A percentile compares a stretch with the other conserved stretches of the same genome.
Conservation (phyloP, 2,113 vertebrate species). For the Zosterops japonicus region DNA sequence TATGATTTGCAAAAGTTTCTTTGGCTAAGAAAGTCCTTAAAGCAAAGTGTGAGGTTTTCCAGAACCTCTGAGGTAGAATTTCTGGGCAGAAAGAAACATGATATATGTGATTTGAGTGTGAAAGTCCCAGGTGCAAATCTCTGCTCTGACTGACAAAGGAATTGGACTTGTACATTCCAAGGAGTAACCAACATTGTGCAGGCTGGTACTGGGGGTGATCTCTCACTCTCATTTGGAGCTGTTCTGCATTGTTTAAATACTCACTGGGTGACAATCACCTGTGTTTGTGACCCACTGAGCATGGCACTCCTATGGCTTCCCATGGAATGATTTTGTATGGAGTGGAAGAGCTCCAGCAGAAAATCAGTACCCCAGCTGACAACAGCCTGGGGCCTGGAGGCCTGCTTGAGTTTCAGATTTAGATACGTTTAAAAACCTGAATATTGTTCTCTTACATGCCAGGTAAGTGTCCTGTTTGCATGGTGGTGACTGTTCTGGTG, state of each 20-base stretch:
- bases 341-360: neutral
- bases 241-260: neutral
- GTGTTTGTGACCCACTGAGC: neutral
- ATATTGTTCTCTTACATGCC: neutral
- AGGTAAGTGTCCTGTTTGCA: slow-evolving; percentile 23
- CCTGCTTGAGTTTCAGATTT: neutral
- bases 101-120: accelerated
- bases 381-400: neutral
- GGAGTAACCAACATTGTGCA: neutral
- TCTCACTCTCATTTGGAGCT: slow-evolving; percentile 23
- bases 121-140: neutral
- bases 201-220: neutral
- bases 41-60: neutral
- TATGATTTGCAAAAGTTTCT: neutral
- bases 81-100: neutral
- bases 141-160: neutral
- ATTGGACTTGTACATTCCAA: neutral
- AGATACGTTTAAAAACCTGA: neutral
- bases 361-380: neutral
- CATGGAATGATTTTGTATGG: neutral
- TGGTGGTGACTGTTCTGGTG: neutral
- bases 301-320: neutral
- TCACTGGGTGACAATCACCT: neutral
- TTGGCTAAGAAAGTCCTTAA: neutral
- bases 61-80: neutral